Percentiles rank a stretch among this genome's conserved stretches.
Conservation (phyloP, 2,113 vertebrate species). For the Regulus satrapa region DNA sequence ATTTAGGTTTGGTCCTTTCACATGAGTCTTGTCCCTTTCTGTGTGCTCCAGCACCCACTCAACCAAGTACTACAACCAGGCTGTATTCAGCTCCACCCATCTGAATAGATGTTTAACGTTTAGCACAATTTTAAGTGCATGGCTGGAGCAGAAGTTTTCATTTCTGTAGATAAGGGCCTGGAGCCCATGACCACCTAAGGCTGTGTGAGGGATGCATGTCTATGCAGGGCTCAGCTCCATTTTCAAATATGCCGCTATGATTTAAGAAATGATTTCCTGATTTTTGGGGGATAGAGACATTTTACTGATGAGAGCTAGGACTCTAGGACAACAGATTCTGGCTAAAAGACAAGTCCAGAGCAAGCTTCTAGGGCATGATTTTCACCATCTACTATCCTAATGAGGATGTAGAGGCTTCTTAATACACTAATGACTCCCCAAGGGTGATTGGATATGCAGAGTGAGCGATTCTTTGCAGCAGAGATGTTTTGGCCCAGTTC, state of each 20-base stretch:
- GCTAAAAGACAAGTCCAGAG: not conserved
- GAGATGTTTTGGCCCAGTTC: constrained; percentile 60
- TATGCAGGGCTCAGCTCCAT: not conserved
- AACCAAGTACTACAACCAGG: not conserved
- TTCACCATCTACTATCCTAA: not conserved
- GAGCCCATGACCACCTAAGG: not conserved
- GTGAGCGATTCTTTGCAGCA: not conserved
- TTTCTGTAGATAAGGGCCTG: not conserved
- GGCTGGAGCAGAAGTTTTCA: not conserved
- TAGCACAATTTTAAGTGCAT: not conserved
- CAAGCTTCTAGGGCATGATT: not conserved
- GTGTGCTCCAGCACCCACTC: not conserved
- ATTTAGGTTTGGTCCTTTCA: not conserved
- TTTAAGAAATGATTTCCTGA: not conserved
- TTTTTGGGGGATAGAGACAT: not conserved
- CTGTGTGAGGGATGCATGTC: not conserved
- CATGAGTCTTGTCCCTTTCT: not conserved
- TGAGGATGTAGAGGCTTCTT: not conserved
- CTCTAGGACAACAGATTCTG: not conserved
- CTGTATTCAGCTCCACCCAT: not conserved
- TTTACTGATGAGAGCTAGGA: not conserved
- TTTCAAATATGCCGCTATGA: not conserved
- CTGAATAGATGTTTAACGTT: not conserved
- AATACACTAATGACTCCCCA: not conserved
- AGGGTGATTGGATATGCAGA: not conserved